These are phyloP conservation scores for Drosophila obscura DNA, from an alignment of 1,140 invertebrate genomes.

Conservation along the genomic window DNA sequence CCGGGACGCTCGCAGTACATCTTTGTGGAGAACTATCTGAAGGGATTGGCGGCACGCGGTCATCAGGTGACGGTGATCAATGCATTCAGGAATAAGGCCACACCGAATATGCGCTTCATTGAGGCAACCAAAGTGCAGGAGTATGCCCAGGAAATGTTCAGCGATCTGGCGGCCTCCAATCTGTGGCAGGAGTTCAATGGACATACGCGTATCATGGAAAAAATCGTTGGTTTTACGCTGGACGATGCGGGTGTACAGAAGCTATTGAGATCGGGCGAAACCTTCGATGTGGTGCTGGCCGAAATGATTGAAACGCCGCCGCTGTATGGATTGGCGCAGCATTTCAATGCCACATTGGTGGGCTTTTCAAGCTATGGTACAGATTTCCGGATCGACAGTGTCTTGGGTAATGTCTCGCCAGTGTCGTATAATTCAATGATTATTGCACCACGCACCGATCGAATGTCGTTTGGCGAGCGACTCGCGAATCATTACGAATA, in stretches of 20 bases:
- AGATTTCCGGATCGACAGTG: conserved; percentile 48
- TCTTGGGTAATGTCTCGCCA: conserved; percentile 69
- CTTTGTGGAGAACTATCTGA: conserved; percentile 84
- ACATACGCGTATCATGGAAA: not conserved
- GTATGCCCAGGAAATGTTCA: conserved; percentile 21
- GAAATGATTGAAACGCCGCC: conserved; percentile 64
- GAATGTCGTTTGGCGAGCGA: conserved; percentile 84
- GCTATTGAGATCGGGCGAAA: conserved; percentile 56
- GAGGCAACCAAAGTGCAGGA: conserved; percentile 39
- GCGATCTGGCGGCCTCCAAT: conserved; percentile 18
- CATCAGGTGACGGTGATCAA: conserved; percentile 85
- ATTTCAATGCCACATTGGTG: conserved; percentile 74
- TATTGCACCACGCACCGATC: conserved; percentile 58
- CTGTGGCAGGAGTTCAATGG: conserved; percentile 80
- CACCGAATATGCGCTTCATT: conserved; percentile 80
- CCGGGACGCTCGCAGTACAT: conserved; percentile 86
- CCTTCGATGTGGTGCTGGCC: conserved; percentile 75
- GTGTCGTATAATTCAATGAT: conserved; percentile 78
- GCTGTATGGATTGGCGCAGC: conserved; percentile 58
- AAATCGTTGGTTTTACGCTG: conserved; percentile 9
- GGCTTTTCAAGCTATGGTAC: conserved; percentile 71
- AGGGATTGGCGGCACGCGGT: conserved; percentile 84
- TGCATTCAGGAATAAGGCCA: conserved; percentile 69
- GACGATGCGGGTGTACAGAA: conserved; percentile 48
- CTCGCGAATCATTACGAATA: conserved; percentile 72